Conservation (phyloP, 2,888 invertebrate genomes). For the Drosophila lutescens region DNA sequence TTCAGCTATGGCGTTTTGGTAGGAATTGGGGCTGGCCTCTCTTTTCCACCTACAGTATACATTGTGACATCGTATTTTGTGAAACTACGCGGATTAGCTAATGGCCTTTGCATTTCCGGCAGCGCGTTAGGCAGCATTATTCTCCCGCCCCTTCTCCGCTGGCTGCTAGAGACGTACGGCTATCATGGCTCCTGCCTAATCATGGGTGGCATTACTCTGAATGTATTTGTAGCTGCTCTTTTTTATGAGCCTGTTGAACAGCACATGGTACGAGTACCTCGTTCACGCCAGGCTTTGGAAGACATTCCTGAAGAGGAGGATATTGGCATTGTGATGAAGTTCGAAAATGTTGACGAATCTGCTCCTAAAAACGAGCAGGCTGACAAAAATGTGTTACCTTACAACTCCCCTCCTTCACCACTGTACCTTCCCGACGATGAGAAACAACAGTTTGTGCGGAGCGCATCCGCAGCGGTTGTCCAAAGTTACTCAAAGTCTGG, state of each 20-base stretch:
- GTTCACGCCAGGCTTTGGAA: slow-evolving; percentile 79
- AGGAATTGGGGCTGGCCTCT: slow-evolving; percentile 92
- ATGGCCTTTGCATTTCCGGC: slow-evolving; percentile 95
- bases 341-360: slow-evolving; percentile 80
- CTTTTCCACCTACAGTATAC: slow-evolving; percentile 95
- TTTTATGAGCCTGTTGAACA: slow-evolving; percentile 93
- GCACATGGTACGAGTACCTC: slow-evolving; percentile 89
- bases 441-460: slow-evolving; percentile 86
- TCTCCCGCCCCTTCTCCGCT: slow-evolving; percentile 90
- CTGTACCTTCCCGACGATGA: slow-evolving; percentile 68
- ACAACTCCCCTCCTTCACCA: slow-evolving; percentile 70
- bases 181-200: slow-evolving; percentile 90
- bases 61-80: slow-evolving; percentile 95
- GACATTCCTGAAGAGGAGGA: slow-evolving; percentile 84
- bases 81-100: slow-evolving; percentile 91
- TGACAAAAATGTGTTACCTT: slow-evolving; percentile 65
- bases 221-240: slow-evolving; percentile 93
- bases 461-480: slow-evolving; percentile 90
- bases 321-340: slow-evolving; percentile 83
- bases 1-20: slow-evolving; percentile 92
- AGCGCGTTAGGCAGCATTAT: slow-evolving; percentile 94
- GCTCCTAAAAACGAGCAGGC: slow-evolving; percentile 31
- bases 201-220: slow-evolving; percentile 92
- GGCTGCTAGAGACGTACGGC: slow-evolving; percentile 89
- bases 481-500: slow-evolving; percentile 85